Evolutionary conservation across 2,797 vertebrate genomes (phyloP).

Genomic region (Aplochiton taeniatus): DNA sequence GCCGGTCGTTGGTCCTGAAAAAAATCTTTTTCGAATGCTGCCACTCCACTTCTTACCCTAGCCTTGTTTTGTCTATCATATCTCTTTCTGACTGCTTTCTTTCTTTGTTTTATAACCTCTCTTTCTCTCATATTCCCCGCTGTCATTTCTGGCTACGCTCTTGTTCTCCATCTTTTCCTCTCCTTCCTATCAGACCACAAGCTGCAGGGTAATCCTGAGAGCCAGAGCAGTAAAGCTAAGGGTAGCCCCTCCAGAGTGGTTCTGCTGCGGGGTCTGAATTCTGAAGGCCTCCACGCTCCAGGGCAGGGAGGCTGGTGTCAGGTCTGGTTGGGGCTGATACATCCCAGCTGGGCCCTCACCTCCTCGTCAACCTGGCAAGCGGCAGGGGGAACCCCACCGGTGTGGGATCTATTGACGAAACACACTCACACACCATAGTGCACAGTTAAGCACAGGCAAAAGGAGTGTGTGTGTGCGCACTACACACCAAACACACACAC

Average conservation of each 20-base stretch:
- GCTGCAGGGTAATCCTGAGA: background rate
- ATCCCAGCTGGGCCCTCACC: conserved; percentile 7
- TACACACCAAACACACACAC: background rate
- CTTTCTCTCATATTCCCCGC: background rate
- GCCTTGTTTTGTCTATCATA: background rate
- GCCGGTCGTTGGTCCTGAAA: background rate
- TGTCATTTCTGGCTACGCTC: background rate
- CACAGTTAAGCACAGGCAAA: background rate
- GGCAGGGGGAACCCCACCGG: background rate
- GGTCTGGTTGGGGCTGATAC: background rate
- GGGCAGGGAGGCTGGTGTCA: background rate
- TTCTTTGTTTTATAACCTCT: background rate
- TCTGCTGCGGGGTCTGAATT: background rate
- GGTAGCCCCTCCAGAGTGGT: background rate
- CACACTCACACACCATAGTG: background rate
- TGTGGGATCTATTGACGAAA: background rate
- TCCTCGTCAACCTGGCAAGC: background rate
- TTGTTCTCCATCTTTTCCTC: background rate
- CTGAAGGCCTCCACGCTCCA: background rate
- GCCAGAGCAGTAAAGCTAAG: background rate
- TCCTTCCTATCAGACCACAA: background rate
- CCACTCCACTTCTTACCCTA: conserved; percentile 6
- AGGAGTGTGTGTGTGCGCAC: too few relatives aligned
- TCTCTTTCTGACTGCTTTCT: conserved; percentile 5
- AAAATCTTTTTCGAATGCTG: background rate